Evolutionary conservation across 1,140 invertebrate species (phyloP).

Genomic region (Eurosta solidaginis): DNA sequence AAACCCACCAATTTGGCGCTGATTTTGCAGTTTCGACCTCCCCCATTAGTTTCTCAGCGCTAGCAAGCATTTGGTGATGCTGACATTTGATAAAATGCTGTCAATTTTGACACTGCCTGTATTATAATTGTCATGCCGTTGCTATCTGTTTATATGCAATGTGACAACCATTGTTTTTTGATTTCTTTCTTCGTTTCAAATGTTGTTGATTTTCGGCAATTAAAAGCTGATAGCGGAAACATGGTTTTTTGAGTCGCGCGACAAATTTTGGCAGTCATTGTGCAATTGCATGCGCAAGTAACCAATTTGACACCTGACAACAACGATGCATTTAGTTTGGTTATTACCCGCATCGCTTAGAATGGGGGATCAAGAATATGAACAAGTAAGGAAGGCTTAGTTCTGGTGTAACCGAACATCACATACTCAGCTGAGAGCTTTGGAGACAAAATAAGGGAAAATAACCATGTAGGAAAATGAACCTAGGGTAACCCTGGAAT

Average conservation of each 20-base stretch:
- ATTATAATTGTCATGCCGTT: conserved; percentile 29
- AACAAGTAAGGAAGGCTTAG: too few relatives aligned
- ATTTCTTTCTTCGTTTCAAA: not conserved
- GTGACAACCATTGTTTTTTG: conserved; percentile 19
- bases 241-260: not conserved
- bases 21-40: not conserved
- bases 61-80: not conserved
- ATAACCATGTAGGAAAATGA: too few relatives aligned
- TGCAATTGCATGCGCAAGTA: not conserved
- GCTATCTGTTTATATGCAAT: not conserved
- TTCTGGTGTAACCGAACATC: too few relatives aligned
- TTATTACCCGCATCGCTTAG: not conserved
- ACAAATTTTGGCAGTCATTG: conserved; percentile 16
- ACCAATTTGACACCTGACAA: conserved; percentile 2
- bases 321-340: not conserved
- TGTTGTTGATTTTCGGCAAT: not conserved
- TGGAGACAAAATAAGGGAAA: too few relatives aligned
- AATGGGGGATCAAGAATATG: not conserved
- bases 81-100: conserved; percentile 32
- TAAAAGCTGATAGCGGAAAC: conserved; percentile 20
- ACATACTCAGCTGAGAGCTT: too few relatives aligned
- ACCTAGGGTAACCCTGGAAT: too few relatives aligned
- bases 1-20: not conserved
- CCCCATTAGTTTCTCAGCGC: not conserved
- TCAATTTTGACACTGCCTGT: conserved; percentile 26